These are phyloP conservation scores for Aplysina aerophoba DNA, from an alignment of 37 sponge, comb jelly and placozoan genomes.

Conservation along the genomic window DNA sequence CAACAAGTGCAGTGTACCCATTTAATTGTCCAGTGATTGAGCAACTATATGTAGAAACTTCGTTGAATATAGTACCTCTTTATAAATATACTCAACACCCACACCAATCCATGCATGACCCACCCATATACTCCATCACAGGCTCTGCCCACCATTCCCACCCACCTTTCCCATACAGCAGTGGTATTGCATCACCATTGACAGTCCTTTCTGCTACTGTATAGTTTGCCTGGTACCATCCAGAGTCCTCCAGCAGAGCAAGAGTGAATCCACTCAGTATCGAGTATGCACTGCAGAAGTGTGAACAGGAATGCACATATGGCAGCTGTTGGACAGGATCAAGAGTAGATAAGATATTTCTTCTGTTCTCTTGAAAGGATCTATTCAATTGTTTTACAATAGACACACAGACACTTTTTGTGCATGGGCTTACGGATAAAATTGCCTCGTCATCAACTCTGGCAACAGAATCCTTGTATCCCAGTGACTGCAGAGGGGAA, in stretches of 20 bases:
- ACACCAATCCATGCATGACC: background rate
- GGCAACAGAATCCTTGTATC: slow-evolving; percentile 22
- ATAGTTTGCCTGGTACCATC: slow-evolving; percentile 68
- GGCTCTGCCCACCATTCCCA: background rate
- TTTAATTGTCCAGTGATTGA: too few species aligned
- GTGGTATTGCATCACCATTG: slow-evolving; percentile 1
- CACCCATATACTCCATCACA: background rate
- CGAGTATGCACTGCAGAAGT: slow-evolving; percentile 27
- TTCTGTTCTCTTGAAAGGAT: too few species aligned
- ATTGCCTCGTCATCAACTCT: background rate
- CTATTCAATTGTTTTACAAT: too few species aligned
- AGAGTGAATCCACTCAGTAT: slow-evolving; percentile 46
- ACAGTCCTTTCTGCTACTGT: slow-evolving; percentile 22
- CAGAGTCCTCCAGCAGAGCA: slow-evolving; percentile 48
- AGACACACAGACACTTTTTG: too few species aligned
- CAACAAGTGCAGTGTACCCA: background rate
- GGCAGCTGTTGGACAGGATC: too few species aligned
- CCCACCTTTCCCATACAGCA: slow-evolving; percentile 38
- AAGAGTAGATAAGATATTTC: too few species aligned
- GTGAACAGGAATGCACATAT: background rate
- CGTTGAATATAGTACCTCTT: too few species aligned
- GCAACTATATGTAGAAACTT: background rate
- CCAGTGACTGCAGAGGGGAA: slow-evolving; percentile 16
- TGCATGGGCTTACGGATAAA: slow-evolving; percentile 3
- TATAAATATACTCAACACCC: background rate